Evolutionary conservation across 2,113 vertebrate species (phyloP).

Genomic region (Urocitellus parryii): DNA sequence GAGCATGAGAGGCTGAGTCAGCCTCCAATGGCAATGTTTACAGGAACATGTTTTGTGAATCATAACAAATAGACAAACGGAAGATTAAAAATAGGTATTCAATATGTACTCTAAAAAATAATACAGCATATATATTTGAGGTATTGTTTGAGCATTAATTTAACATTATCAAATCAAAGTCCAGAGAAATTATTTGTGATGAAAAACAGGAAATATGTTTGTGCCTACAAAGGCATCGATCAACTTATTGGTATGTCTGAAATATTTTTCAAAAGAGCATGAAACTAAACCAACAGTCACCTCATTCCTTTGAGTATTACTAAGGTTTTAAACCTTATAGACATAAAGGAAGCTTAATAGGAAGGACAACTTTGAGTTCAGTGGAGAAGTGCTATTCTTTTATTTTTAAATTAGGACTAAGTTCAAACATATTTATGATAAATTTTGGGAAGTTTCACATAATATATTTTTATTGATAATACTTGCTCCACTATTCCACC

Average conservation of each 20-base stretch:
- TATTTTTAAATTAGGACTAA: slow-evolving; percentile 47
- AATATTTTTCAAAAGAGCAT: background rate
- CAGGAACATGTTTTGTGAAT: background rate
- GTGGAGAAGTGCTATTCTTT: background rate
- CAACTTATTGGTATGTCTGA: background rate
- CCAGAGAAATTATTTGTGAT: background rate
- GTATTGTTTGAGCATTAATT: background rate
- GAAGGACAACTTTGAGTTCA: slow-evolving; percentile 34
- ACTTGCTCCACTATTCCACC: background rate
- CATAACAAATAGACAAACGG: background rate
- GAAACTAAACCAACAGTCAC: background rate
- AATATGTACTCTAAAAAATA: background rate
- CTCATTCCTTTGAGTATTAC: slow-evolving; percentile 12
- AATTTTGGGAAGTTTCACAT: background rate
- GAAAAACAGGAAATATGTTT: background rate
- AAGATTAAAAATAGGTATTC: background rate
- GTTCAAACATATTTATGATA: slow-evolving; percentile 16
- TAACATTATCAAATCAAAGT: slow-evolving; percentile 43
- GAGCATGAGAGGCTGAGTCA: background rate
- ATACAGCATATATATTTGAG: background rate
- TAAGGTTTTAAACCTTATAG: background rate
- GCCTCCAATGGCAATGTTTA: background rate
- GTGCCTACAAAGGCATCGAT: background rate
- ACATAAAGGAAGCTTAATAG: background rate
- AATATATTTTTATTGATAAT: background rate